Conservation (phyloP, 2,888 invertebrate genomes). For the Andrena flavipes region DNA sequence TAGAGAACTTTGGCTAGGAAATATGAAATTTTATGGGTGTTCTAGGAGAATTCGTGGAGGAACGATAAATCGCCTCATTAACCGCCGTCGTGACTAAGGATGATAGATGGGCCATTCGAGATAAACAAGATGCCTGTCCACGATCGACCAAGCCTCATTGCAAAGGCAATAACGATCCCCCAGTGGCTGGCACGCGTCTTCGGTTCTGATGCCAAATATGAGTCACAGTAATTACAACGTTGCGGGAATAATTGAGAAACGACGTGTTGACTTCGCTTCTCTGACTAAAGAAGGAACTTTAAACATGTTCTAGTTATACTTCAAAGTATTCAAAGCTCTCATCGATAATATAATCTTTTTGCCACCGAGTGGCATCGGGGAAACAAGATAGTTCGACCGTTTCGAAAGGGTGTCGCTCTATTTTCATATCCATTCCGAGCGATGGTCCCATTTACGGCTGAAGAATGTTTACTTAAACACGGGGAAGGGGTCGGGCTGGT, state of each 20-base stretch:
- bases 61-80: slow-evolving; percentile 2
- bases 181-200: slow-evolving; percentile 37
- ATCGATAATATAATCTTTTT: neutral
- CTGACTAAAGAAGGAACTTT: neutral
- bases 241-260: slow-evolving; percentile 20
- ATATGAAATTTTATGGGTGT: neutral
- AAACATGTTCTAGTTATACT: no score
- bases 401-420: no score
- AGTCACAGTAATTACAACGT: slow-evolving; percentile 37
- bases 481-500: neutral
- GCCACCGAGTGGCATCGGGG: neutral
- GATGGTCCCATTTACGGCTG: neutral
- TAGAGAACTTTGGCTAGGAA: neutral
- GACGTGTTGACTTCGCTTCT: slow-evolving; percentile 57
- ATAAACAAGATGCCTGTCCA: neutral
- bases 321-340: no score
- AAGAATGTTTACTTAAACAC: neutral
- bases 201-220: slow-evolving; percentile 23
- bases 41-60: neutral
- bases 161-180: neutral
- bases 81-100: neutral
- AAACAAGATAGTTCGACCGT: no score
- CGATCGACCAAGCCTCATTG: slow-evolving; percentile 1
- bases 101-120: slow-evolving; percentile 1
- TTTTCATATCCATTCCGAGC: neutral